These are phyloP conservation scores for Leucophenga maculata DNA, from an alignment of 2,888 invertebrate genomes.

Conservation along the genomic window DNA sequence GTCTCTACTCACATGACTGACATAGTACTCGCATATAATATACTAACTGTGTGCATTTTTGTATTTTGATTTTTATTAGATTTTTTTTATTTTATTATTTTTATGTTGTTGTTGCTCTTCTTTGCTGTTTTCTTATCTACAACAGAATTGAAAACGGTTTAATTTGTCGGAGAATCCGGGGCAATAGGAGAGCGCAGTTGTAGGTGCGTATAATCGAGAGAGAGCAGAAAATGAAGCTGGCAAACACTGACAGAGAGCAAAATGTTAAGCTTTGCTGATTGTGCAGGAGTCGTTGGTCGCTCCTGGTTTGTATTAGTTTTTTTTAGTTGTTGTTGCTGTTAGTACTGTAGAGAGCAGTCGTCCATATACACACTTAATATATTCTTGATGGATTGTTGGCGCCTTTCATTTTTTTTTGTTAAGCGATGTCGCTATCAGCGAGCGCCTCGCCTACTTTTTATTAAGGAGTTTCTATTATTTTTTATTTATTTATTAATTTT, in stretches of 20 bases:
- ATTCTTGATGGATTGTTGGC: constrained; percentile 3
- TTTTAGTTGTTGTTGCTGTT: no score
- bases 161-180: neutral
- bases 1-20: no score
- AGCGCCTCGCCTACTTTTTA: neutral
- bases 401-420: neutral
- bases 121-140: constrained; percentile 46
- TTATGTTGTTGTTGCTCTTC: constrained; percentile 43
- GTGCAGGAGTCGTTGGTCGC: constrained; percentile 17
- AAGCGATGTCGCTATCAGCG: no score
- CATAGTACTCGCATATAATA: no score
- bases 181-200: constrained; percentile 7
- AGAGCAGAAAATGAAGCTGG: no score
- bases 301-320: constrained; percentile 25
- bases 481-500: no score
- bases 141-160: constrained; percentile 31
- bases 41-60: neutral
- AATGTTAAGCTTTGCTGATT: no score
- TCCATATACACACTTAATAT: neutral
- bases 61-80: constrained; percentile 2
- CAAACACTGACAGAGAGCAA: no score
- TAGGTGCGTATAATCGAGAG: constrained; percentile 1
- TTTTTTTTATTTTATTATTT: constrained; percentile 45
- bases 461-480: no score
- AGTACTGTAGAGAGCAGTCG: neutral